Base-by-base conservation (phyloP, 2,888 invertebrate genomes). In the Listrodromus nycthemerus region DNA sequence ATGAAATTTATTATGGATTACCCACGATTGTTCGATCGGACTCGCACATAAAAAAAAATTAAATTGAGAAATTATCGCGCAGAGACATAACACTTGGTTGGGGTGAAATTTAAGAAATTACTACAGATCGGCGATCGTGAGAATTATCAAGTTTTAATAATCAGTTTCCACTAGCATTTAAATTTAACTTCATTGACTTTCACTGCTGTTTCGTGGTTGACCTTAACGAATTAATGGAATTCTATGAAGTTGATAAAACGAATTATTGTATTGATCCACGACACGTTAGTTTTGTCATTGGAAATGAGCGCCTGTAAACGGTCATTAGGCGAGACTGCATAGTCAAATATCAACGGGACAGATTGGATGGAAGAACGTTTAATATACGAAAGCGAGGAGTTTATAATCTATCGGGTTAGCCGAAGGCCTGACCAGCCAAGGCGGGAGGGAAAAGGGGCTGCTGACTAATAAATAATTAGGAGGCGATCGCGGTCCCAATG, bases 381-480 rank as follows among this genome's bases (percentile, higher is more conserved):
- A 84, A 71, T 77, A n/a, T 30, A 69, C 33, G 33, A 63, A 70
- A 74, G 63, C 21, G 30, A 24, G 50, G 63, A 45, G 70, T 50
- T 33, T 50, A 79, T 79, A 82, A 80, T 85, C 82, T 82, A 82
- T 82, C 67, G 73, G 71, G 63, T n/a, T 63, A 48, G 30, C 63
- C 33, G 71, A 80, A 76, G 48, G 37, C 66, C 50, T 79, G 76
- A 30, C 55, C 24, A 33, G 63, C 71, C 55, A 27, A 50, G 55
- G 71, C 5, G 77, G 63, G 77, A 80, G 84, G 84, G 77, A 75
- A 66, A 76, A 65, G 83, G 80, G 55, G 75, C 58, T 50, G 63
- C 58, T 79, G 73, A 83, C 86, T 87, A 87, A 88, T 89, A 88
- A 88, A 89, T 89, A 88, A 89, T 88, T 88, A 89, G 87, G 83